phyloP scores from a whole-genome alignment of 2,888 invertebrate species.

The Danaus chrysippus region DNA sequence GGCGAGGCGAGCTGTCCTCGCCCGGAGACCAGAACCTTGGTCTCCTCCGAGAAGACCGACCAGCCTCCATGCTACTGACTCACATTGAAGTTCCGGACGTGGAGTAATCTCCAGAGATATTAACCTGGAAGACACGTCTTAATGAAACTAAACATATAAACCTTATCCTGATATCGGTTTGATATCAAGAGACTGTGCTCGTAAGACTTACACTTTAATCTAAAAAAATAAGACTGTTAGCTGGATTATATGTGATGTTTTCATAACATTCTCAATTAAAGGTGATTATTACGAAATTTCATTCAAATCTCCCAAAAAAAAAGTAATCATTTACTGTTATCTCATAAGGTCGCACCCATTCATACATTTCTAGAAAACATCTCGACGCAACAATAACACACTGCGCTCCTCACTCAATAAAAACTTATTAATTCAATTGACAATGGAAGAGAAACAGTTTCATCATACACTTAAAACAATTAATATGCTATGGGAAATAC shows the following conservation, averaged over 20 bases:
- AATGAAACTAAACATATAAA: neutral
- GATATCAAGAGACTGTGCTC: no score
- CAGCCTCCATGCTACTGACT: slow-evolving; percentile 91
- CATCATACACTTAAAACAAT: slow-evolving; percentile 9
- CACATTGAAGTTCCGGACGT: slow-evolving; percentile 84
- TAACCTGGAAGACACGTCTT: slow-evolving; percentile 43
- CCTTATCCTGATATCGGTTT: no score
- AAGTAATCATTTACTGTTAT: neutral
- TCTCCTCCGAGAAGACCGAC: slow-evolving; percentile 84
- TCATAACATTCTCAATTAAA: no score
- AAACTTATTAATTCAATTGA: slow-evolving; percentile 9
- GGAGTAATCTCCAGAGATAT: slow-evolving; percentile 74
- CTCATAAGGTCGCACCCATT: neutral
- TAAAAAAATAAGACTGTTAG: no score
- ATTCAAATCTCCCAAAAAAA: no score
- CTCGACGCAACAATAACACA: slow-evolving; percentile 11
- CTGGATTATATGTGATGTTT: no score
- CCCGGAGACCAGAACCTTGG: slow-evolving; percentile 80
- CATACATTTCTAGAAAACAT: slow-evolving; percentile 1
- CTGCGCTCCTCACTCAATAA: neutral
- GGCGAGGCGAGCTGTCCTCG: slow-evolving; percentile 80
- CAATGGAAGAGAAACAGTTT: slow-evolving; percentile 8
- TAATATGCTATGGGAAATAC: neutral
- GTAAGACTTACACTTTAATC: no score
- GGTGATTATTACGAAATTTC: no score